These are phyloP conservation scores for Stigmatopora argus DNA, from an alignment of 2,113 vertebrate species.

Conservation along the genomic window DNA sequence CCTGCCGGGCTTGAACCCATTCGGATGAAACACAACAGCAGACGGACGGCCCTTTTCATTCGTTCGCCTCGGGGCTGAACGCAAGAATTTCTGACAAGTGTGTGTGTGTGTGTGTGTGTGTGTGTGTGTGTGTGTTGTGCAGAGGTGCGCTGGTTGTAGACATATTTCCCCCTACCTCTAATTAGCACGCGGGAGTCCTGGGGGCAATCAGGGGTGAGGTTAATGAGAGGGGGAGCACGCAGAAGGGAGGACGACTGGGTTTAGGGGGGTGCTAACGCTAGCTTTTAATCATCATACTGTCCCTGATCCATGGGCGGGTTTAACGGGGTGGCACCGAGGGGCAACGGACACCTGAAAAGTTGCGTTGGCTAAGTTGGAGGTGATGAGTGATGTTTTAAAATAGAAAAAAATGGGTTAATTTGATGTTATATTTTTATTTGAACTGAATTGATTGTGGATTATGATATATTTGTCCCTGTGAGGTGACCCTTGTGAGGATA, in stretches of 20 bases:
- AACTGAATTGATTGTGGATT: no score
- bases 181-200: constrained; percentile 69
- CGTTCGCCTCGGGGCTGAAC: constrained; percentile 52
- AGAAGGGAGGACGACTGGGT: constrained; percentile 46
- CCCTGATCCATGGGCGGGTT: no score
- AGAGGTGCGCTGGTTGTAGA: constrained; percentile 52
- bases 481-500: no score
- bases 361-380: no score
- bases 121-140: constrained; percentile 47
- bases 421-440: no score
- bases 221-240: constrained; percentile 64
- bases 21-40: constrained; percentile 59
- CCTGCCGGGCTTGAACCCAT: constrained; percentile 60
- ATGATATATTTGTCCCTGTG: no score
- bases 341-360: no score
- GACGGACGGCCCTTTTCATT: constrained; percentile 54
- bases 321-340: no score
- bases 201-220: constrained; percentile 70
- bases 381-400: no score
- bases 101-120: constrained; percentile 51
- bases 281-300: no score
- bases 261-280: constrained; percentile 30
- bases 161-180: constrained; percentile 63
- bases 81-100: constrained; percentile 58
- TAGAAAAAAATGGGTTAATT: no score